These are phyloP conservation scores for Noctua fimbriata DNA, from an alignment of 2,888 invertebrate genomes.

Conservation along the genomic window DNA sequence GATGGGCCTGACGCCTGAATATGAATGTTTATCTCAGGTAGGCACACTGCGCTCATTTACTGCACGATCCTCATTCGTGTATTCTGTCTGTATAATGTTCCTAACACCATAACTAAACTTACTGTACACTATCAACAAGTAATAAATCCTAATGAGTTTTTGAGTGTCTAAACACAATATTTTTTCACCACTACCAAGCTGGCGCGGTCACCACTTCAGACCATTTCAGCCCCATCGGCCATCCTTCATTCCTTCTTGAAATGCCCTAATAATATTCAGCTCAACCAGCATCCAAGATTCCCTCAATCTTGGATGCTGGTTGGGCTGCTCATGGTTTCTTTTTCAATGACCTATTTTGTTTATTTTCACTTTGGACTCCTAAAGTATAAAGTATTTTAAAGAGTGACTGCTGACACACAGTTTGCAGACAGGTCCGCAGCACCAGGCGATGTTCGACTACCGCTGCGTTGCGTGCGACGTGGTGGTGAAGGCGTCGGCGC, in stretches of 20 bases:
- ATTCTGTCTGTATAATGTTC: neutral
- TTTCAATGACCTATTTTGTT: neutral
- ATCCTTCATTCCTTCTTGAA: neutral
- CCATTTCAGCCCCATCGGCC: too few relatives aligned
- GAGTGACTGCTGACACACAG: neutral
- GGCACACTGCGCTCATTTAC: too few relatives aligned
- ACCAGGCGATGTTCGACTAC: slow-evolving; percentile 85
- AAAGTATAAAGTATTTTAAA: neutral
- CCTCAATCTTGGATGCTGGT: too few relatives aligned
- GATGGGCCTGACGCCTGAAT: slow-evolving; percentile 87
- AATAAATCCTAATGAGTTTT: neutral
- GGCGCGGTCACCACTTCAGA: too few relatives aligned
- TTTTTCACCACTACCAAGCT: neutral
- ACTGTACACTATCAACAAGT: neutral
- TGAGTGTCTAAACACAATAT: neutral
- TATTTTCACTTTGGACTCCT: neutral
- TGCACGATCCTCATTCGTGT: neutral
- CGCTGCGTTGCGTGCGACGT: slow-evolving; percentile 82
- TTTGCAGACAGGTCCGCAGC: slow-evolving; percentile 82
- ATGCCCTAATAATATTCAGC: neutral
- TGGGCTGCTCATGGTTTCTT: neutral
- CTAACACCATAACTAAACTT: neutral
- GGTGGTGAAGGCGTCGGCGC: slow-evolving; percentile 83
- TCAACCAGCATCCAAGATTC: neutral
- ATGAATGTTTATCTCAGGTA: slow-evolving; percentile 85